These are phyloP conservation scores for Amia ocellicauda DNA, from an alignment of 2,113 vertebrate species.

Conservation along the genomic window DNA sequence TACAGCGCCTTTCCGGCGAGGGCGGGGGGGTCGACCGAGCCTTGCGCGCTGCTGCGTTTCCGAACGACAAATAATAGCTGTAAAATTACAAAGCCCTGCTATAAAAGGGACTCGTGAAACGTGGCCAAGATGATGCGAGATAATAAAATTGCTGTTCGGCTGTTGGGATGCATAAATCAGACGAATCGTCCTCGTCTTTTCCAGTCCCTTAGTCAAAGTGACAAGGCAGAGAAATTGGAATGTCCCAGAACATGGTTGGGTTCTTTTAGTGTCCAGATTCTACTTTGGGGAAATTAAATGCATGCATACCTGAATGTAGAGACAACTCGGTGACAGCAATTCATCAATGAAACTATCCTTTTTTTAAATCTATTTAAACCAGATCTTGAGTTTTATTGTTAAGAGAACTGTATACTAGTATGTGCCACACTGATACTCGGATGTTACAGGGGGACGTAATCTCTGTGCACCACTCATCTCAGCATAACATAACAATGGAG, in stretches of 20 bases:
- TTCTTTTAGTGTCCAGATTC: neutral
- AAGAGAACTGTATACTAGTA: too few relatives aligned
- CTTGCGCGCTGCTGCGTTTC: neutral
- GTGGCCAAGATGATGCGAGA: neutral
- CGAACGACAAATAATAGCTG: slow-evolving; percentile 16
- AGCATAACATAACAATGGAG: too few relatives aligned
- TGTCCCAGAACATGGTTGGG: neutral
- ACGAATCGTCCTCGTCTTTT: neutral
- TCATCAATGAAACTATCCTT: neutral
- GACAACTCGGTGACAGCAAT: neutral
- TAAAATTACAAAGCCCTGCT: neutral
- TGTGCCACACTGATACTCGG: too few relatives aligned
- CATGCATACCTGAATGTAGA: too few relatives aligned
- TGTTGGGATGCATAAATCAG: neutral
- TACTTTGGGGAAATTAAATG: neutral
- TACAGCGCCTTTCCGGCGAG: neutral
- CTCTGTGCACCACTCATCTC: too few relatives aligned
- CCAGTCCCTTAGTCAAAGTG: neutral
- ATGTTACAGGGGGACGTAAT: too few relatives aligned
- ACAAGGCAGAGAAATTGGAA: neutral
- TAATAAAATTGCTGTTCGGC: neutral
- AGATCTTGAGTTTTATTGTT: too few relatives aligned
- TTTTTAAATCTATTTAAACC: too few relatives aligned
- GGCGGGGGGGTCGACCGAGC: too few relatives aligned
- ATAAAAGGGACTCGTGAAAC: neutral